Evolutionary conservation across 2,888 invertebrate species (phyloP), one percentile per base, ranked within the genome.

Genomic region (Mechanitis messenoides): DNA sequence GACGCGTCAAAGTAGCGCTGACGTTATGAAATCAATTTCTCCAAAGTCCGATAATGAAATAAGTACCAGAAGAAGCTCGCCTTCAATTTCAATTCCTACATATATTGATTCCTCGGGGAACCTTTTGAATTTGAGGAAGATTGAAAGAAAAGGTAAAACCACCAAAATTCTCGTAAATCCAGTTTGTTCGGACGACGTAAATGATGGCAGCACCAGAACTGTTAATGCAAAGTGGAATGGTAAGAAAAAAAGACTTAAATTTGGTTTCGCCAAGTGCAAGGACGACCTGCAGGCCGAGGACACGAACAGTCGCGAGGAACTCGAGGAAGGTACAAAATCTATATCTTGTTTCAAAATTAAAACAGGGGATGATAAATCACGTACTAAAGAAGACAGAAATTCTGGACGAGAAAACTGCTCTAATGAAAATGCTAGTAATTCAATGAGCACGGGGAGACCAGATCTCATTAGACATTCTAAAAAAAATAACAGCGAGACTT

Each of bases 261-360:
- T 75, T 45, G 82, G 82, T 65, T 69, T 76, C 55, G 83, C 79
- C 69, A 75, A 70, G 61, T 70, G 68, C 70, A 74, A 75, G 68
- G 72, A 65, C 46, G 77, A 80, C 73, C 71, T 72, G 72, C 80
- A 83, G 33, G 47, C 46, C 74, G 82, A 81, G 73, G 78, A 77
- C 74, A 77, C 81, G 75, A 76, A 78, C 77, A 84, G 80, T 68
- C 81, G 85, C 67, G 79, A 80, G 55, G 83, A 81, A 70, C 82
- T 77, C 66, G 87, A 78, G 69, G 83, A 83, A 72, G 85, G 85
- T 75, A 87, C 85, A 74, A 87, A 81, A 79, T 83, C 87, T 67
- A 81, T 85, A 78, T 87, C 86, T 70, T 90, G 90, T 79, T 90
- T 90, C 75, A 90, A 89, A 85, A 86, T 87, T 69, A 88, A 86